Conservation (phyloP, 2,113 vertebrate genomes). For the Halichoerus grypus region DNA sequence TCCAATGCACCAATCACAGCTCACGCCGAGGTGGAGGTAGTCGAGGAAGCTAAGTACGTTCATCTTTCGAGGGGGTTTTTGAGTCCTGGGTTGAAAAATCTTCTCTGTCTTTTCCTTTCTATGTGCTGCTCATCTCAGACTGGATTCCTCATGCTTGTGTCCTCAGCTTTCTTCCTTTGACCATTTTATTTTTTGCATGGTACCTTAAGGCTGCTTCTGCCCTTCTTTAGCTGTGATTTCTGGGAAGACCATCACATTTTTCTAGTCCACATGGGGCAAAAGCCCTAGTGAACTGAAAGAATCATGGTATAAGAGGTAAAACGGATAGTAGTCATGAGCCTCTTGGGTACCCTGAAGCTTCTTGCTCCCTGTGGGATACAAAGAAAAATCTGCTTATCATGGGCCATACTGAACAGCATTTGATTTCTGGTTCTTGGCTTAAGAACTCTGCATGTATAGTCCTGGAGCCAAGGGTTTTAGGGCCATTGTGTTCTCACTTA, state of each 20-base stretch:
- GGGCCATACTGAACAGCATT: background rate
- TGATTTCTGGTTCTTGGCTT: slow-evolving; percentile 60
- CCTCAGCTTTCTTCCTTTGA: slow-evolving; percentile 79
- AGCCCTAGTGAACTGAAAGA: slow-evolving; percentile 46
- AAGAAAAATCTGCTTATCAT: slow-evolving; percentile 58
- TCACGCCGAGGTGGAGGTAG: slow-evolving; percentile 97
- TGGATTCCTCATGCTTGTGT: slow-evolving; percentile 78
- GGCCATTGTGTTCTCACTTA: background rate
- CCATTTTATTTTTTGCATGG: slow-evolving; percentile 86
- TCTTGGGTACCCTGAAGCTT: background rate
- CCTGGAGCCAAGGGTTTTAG: background rate
- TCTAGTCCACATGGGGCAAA: slow-evolving; percentile 74
- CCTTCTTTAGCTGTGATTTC: slow-evolving; percentile 81
- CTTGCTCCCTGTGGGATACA: background rate
- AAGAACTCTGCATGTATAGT: background rate
- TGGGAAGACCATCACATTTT: slow-evolving; percentile 66
- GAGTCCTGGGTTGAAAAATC: slow-evolving; percentile 63
- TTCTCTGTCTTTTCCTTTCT: slow-evolving; percentile 69
- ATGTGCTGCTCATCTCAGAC: slow-evolving; percentile 74
- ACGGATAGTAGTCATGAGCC: background rate
- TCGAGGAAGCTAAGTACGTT: slow-evolving; percentile 99
- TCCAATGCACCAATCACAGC: slow-evolving; percentile 97
- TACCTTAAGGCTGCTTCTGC: slow-evolving; percentile 81
- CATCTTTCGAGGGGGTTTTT: slow-evolving; percentile 75
- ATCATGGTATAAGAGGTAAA: accelerated